Base-by-base conservation (phyloP, 2,888 invertebrate genomes). In the Ophioninae sp. region DNA sequence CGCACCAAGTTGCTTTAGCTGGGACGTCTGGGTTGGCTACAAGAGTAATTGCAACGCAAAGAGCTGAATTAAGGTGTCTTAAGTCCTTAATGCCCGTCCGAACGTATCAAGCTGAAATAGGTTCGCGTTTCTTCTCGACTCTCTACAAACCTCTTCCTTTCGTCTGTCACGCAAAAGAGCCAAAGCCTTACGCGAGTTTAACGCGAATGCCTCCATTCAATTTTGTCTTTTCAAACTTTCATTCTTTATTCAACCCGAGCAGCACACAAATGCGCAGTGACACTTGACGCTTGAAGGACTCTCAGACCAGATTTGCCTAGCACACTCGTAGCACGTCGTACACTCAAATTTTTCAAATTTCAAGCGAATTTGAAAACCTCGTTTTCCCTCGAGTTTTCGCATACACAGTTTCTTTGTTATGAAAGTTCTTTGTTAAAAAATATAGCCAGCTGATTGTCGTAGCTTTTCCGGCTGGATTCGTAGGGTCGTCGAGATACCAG, bases 41-140 rank as follows among this genome's bases (percentile, higher is more conserved):
- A 22, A 37, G 23, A 83, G 82, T 76, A 83, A 83, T 83, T 76
- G 61, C 82, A 68, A 37, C 22, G 17, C 39, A 59, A 37, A 75
- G 37, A 65, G 51, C 30, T 79, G 63, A 79, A 83, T 79, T 63
- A 83, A 59, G 22, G 39, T 17, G 72, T 64, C 63, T 76, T 63
- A 67, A 79, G 41, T 67, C 13, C 71, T 56, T 71, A 71, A 58
- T 71, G 71, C 71, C 71, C 30, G 20, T 71, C 30, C 56, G 30
- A 59, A 76, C 71, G 72, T 72, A 61, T 61, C 65, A 67, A 65
- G 22, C 41, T 63, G 65, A 76, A 83, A 83, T 75, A 61, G 76
- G 65, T 81, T 67, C 64, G 41, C 44, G 44, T 80, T 59, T 41
- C 71, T 65, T n/a, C 56, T 37, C 17, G 23, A 22, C 37, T 61